Base-by-base conservation (phyloP, 2,797 vertebrate genomes). In the Galago senegalensis region DNA sequence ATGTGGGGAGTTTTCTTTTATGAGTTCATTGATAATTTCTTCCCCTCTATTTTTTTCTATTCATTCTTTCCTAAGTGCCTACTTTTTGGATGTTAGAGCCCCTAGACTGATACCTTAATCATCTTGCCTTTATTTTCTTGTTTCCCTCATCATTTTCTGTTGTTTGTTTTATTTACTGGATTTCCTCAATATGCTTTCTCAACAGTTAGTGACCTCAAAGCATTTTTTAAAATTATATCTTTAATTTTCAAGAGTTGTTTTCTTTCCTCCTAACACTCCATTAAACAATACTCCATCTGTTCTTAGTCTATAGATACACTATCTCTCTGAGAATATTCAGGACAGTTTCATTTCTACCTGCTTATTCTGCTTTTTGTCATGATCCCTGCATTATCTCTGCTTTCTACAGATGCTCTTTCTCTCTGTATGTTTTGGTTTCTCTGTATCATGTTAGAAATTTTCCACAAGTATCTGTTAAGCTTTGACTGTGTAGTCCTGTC, bases 91-190 rank as follows among this genome's bases (percentile, higher is more conserved):
- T 84, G 40, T 70, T 37, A 69, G 13, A 25, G 0, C 9, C 10
- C 8, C 5, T 77, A 21, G n/a, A 79, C 46, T 86, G 40, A 23
- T 89, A 20, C 16, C 14, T 58, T 87, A 46, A 65, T 81, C 16
- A 89, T 75, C 23, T 61, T 86, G 17, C 87, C 65, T 40, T 83
- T 58, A 34, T 83, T 91, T 86, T 80, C 18, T 4, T 31, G 31
- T 86, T 87, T 73, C 20, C 17, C 34, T 70, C 10, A 31, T 70
- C 10, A 34, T 37, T 9, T 94, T 94, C 91, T 49, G 27, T 49
- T 97, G 77, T 95, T 91, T 85, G 86, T 80, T 77, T 81, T 73
- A 67, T 72, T 93, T 89, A 80, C 5, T 89, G 82, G 56, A 21
- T 93, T 92, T 91, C 82, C 40, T 77, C 70, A 61, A 25, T 72